Percentiles rank a stretch among this genome's conserved stretches.
These are phyloP conservation scores for Kryphioiulus occultus DNA, from an alignment of 2,888 invertebrate species.

Conservation along the genomic window DNA sequence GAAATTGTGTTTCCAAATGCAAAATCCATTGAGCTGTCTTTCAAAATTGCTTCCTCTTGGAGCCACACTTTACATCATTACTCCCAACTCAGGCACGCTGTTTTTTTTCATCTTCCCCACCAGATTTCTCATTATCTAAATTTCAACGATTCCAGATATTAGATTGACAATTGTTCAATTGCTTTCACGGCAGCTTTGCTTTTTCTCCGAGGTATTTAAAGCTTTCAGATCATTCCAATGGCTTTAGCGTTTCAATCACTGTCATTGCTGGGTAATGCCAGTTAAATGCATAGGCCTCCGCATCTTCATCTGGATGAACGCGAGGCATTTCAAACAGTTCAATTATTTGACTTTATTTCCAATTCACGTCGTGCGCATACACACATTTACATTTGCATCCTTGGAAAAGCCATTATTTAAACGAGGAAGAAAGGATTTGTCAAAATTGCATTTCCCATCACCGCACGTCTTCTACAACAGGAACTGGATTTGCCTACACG, in stretches of 20 bases:
- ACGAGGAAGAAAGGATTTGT: slow-evolving; percentile 22
- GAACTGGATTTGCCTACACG: neutral
- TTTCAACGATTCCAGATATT: slow-evolving; percentile 30
- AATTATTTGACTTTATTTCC: slow-evolving; percentile 35
- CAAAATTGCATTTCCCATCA: slow-evolving; percentile 16
- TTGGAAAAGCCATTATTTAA: slow-evolving; percentile 35
- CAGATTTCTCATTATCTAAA: slow-evolving; percentile 25
- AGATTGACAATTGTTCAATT: slow-evolving; percentile 35
- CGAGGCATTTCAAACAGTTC: neutral
- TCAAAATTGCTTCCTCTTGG: neutral
- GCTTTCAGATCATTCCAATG: neutral
- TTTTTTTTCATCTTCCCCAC: neutral
- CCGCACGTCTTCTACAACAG: neutral
- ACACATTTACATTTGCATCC: slow-evolving; percentile 10
- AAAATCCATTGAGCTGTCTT: neutral
- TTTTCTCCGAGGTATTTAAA: slow-evolving; percentile 1
- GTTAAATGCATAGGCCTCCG: neutral
- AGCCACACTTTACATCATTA: neutral
- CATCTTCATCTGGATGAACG: neutral
- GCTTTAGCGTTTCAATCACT: slow-evolving; percentile 17
- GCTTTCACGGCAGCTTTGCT: neutral
- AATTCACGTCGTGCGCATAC: neutral
- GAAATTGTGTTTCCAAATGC: neutral
- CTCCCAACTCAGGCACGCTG: neutral
- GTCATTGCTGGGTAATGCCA: neutral